These are phyloP conservation scores for Catagonus wagneri DNA, from an alignment of 2,113 vertebrate species.

Conservation along the genomic window DNA sequence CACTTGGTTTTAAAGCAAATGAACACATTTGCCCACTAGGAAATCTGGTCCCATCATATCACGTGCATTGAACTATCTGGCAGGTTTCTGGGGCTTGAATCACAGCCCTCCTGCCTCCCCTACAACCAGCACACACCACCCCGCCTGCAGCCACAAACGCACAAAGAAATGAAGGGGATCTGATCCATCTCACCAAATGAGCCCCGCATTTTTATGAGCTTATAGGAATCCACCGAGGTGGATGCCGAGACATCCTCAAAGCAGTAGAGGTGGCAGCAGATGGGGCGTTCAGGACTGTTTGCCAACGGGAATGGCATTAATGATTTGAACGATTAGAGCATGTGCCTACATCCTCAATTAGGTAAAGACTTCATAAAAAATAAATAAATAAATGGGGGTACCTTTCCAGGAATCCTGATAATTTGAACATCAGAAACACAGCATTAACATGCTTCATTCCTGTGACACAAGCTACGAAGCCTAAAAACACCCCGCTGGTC, in stretches of 20 bases:
- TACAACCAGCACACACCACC: neutral
- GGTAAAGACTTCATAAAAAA: conserved; percentile 74
- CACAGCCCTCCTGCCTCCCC: neutral
- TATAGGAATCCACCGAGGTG: conserved; percentile 72
- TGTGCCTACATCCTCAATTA: conserved; percentile 49
- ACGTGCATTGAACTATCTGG: no score
- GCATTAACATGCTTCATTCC: conserved; percentile 64
- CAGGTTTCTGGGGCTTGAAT: neutral
- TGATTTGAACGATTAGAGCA: conserved; percentile 65
- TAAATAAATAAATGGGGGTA: conserved; percentile 61
- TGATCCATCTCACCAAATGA: conserved; percentile 69
- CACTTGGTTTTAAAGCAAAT: conserved; percentile 64
- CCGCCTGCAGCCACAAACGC: neutral
- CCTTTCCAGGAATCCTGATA: conserved; percentile 69
- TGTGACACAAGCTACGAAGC: conserved; percentile 50
- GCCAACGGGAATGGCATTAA: conserved; percentile 63
- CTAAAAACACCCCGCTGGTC: conserved; percentile 37
- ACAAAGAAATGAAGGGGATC: neutral
- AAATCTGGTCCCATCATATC: neutral
- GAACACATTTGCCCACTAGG: neutral
- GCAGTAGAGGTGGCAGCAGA: conserved; percentile 21
- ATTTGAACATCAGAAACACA: conserved; percentile 67
- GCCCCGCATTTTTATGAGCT: conserved; percentile 58
- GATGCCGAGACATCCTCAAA: conserved; percentile 67
- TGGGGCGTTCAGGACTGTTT: conserved; percentile 41